These are phyloP conservation scores for Enteromius paludinosus DNA, from an alignment of 2,797 vertebrate species.

Conservation along the genomic window DNA sequence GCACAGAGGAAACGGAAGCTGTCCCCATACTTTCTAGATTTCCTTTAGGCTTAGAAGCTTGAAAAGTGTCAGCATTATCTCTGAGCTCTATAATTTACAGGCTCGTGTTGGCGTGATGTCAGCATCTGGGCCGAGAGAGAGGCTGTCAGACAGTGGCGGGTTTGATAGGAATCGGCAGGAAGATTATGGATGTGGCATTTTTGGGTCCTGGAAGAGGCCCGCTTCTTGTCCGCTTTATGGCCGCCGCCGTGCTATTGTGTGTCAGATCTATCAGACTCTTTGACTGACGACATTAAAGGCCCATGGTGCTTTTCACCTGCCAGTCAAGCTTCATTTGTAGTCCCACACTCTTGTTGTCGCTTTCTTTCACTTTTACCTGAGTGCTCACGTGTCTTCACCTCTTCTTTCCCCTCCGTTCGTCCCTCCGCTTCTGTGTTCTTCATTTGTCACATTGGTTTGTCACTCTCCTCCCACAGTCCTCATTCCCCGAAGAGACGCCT, in stretches of 20 bases:
- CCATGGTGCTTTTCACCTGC: conserved; percentile 59
- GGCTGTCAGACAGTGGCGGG: conserved; percentile 57
- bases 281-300: conserved; percentile 58
- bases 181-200: conserved; percentile 74
- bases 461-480: conserved; percentile 43
- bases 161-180: conserved; percentile 73
- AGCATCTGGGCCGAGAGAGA: conserved; percentile 55
- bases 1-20: conserved; percentile 30
- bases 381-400: not conserved
- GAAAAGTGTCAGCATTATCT: conserved; percentile 69
- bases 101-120: conserved; percentile 55
- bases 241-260: conserved; percentile 41
- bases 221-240: conserved; percentile 46
- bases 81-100: conserved; percentile 67
- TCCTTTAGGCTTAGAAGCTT: conserved; percentile 54
- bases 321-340: conserved; percentile 59
- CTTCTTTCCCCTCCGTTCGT: conserved; percentile 19
- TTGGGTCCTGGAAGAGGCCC: conserved; percentile 58
- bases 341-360: conserved; percentile 22
- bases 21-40: conserved; percentile 37
- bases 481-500: conserved; percentile 44
- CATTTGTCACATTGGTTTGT: conserved; percentile 50
- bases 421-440: conserved; percentile 11
- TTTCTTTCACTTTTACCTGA: conserved; percentile 4
- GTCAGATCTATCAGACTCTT: conserved; percentile 47